phyloP scores from a whole-genome alignment of 2,797 vertebrate species.

The Remorina albescens region DNA sequence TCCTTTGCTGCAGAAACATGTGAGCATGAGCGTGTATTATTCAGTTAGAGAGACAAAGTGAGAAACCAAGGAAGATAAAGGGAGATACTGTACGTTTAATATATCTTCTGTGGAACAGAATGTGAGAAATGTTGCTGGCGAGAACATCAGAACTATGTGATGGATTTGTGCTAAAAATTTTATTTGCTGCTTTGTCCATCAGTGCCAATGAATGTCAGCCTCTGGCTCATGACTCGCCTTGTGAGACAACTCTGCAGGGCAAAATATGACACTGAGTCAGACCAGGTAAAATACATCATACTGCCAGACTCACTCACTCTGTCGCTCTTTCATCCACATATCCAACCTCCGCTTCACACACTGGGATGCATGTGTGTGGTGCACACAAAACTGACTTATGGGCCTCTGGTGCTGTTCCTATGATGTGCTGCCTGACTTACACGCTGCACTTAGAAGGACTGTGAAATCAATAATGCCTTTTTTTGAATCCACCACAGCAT shows the following conservation, averaged over 20 bases:
- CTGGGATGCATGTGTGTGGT: slow-evolving; percentile 8
- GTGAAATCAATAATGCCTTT: slow-evolving; percentile 48
- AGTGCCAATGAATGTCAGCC: slow-evolving; percentile 58
- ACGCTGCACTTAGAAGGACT: slow-evolving; percentile 40
- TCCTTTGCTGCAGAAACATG: slow-evolving; percentile 31
- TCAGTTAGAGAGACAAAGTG: slow-evolving; percentile 8
- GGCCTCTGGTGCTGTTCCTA: slow-evolving; percentile 15
- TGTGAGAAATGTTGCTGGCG: slow-evolving; percentile 19
- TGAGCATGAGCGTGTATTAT: slow-evolving; percentile 23
- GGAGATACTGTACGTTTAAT: slow-evolving; percentile 8
- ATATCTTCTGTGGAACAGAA: slow-evolving; percentile 32
- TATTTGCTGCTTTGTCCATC: slow-evolving; percentile 67
- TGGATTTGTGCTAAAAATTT: slow-evolving; percentile 56
- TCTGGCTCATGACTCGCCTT: slow-evolving; percentile 49
- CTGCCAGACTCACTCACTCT: slow-evolving; percentile 48
- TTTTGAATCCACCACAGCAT: slow-evolving; percentile 42
- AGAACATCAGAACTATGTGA: slow-evolving; percentile 37
- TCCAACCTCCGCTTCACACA: slow-evolving; percentile 13
- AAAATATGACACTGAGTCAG: slow-evolving; percentile 70
- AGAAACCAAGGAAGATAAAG: slow-evolving; percentile 28
- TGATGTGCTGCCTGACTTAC: slow-evolving; percentile 15
- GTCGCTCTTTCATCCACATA: slow-evolving; percentile 33
- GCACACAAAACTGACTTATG: slow-evolving; percentile 40
- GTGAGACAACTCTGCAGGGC: slow-evolving; percentile 49
- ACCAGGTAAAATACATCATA: slow-evolving; percentile 62